Evolutionary conservation across 2,113 vertebrate species (phyloP).

Genomic region (Regulus satrapa): DNA sequence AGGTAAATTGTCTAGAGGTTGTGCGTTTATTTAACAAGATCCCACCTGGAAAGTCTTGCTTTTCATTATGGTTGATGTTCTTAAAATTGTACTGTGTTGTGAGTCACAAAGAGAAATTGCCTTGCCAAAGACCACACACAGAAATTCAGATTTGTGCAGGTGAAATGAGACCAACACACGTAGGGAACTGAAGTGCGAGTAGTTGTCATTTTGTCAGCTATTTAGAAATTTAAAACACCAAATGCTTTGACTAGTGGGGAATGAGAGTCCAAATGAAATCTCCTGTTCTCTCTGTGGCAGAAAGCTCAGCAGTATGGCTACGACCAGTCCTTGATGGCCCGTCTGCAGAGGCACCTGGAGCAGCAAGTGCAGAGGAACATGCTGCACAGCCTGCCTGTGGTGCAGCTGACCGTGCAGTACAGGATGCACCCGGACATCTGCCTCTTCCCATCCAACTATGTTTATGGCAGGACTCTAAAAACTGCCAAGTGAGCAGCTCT

Average conservation of each 20-base stretch:
- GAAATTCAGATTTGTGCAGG: not conserved
- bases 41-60: not conserved
- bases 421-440: constrained; percentile 89
- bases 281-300: constrained; percentile 37
- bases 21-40: not conserved
- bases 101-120: not conserved
- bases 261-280: accelerated
- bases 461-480: constrained; percentile 74
- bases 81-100: not conserved
- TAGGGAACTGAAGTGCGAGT: not conserved
- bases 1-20: not conserved
- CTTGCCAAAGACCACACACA: not conserved
- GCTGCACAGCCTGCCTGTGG: constrained; percentile 18
- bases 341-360: constrained; percentile 72
- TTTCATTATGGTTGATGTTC: not conserved
- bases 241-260: not conserved
- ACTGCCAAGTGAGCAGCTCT: constrained; percentile 71
- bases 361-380: constrained; percentile 19
- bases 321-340: constrained; percentile 82
- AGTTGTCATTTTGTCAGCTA: not conserved
- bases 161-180: not conserved
- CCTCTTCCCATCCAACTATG: constrained; percentile 81
- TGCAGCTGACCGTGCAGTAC: constrained; percentile 81
- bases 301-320: constrained; percentile 80
- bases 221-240: not conserved